Evolutionary conservation across 2,797 vertebrate species (phyloP).

Genomic region (Enteromius paludinosus): DNA sequence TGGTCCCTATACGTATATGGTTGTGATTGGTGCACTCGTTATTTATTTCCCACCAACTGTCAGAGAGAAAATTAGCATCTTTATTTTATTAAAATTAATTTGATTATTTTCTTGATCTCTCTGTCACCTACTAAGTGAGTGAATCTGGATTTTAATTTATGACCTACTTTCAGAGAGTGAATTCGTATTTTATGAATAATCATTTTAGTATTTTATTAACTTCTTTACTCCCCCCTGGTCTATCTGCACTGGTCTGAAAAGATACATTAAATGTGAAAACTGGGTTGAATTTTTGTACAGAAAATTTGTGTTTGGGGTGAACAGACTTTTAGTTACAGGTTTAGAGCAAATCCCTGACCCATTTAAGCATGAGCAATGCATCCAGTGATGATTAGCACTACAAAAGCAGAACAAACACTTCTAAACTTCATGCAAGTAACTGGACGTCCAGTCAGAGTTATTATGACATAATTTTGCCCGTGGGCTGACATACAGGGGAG

Average conservation of each 20-base stretch:
- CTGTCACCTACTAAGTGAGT: too few relatives aligned
- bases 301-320: not conserved
- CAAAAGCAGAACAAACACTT: not conserved
- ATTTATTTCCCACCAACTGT: not conserved
- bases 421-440: not conserved
- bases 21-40: not conserved
- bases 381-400: too few relatives aligned
- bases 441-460: constrained; percentile 8
- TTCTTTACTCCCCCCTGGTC: not conserved
- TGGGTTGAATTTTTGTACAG: not conserved
- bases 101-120: too few relatives aligned
- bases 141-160: too few relatives aligned
- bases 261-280: not conserved
- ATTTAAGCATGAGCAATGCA: not conserved
- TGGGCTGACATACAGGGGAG: not conserved
- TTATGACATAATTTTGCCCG: not conserved
- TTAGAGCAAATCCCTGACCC: not conserved
- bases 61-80: too few relatives aligned
- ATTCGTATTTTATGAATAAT: too few relatives aligned
- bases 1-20: not conserved
- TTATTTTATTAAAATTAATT: too few relatives aligned
- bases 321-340: not conserved
- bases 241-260: not conserved
- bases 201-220: not conserved
- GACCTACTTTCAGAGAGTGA: too few relatives aligned